These are phyloP conservation scores for Synergus umbraculus DNA, from an alignment of 2,888 invertebrate species.

Conservation along the genomic window DNA sequence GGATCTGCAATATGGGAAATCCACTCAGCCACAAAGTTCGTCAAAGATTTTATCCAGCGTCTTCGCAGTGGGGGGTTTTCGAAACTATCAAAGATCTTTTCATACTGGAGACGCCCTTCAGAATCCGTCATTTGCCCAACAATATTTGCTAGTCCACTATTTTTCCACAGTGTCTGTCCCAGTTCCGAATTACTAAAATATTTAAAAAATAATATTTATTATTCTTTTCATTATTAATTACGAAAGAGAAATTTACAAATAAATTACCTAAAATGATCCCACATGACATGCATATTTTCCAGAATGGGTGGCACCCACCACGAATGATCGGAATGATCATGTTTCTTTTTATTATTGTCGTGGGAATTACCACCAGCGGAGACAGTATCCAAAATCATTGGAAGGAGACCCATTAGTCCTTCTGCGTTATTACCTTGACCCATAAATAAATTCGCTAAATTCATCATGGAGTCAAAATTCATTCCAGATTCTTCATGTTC, in stretches of 20 bases:
- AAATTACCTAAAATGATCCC: slow-evolving; percentile 84
- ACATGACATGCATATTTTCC: slow-evolving; percentile 85
- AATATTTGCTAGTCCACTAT: slow-evolving; percentile 85
- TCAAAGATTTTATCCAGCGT: slow-evolving; percentile 88
- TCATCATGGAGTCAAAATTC: slow-evolving; percentile 68
- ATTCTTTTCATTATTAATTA: not conserved
- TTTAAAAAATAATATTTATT: not conserved
- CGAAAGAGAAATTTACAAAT: not conserved
- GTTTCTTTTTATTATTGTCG: slow-evolving; percentile 80
- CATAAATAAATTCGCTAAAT: slow-evolving; percentile 68
- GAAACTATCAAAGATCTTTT: slow-evolving; percentile 86
- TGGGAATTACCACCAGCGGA: slow-evolving; percentile 82
- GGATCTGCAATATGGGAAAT: slow-evolving; percentile 87
- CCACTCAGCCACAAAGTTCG: slow-evolving; percentile 86
- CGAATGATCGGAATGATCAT: slow-evolving; percentile 83
- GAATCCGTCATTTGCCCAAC: slow-evolving; percentile 85
- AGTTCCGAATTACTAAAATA: slow-evolving; percentile 84
- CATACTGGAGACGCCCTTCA: slow-evolving; percentile 85
- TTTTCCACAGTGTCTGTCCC: slow-evolving; percentile 86
- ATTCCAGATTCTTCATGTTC: slow-evolving; percentile 55
- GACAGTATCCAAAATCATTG: slow-evolving; percentile 84
- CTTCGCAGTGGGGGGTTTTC: slow-evolving; percentile 89
- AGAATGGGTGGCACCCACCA: slow-evolving; percentile 85
- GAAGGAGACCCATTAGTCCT: slow-evolving; percentile 81
- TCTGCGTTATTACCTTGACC: slow-evolving; percentile 77